Conservation (phyloP, 2,797 vertebrate species). For the Prionace glauca region DNA sequence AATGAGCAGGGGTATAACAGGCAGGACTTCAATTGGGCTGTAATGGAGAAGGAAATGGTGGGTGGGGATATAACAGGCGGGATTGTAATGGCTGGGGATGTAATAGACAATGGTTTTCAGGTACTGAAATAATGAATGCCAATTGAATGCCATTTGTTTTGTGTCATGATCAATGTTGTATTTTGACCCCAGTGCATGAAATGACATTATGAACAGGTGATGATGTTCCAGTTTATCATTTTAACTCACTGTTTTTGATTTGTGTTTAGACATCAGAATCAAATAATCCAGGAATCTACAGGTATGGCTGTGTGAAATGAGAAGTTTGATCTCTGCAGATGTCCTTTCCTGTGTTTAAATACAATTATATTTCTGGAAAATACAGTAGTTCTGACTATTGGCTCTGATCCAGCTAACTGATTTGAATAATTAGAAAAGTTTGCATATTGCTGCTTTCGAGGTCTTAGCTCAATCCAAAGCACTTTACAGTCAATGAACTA, state of each 20-base stretch:
- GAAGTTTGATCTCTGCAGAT: not conserved
- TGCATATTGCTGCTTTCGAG: not conserved
- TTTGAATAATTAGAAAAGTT: not conserved
- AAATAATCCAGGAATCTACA: constrained; percentile 8
- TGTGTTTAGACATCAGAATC: constrained; percentile 6
- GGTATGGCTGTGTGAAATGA: not conserved
- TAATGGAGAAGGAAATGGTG: no score
- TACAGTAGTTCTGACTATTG: not conserved
- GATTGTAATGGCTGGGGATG: not conserved
- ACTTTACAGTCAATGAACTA: not conserved
- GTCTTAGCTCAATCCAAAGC: not conserved
- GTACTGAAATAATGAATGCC: not conserved
- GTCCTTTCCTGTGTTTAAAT: not conserved
- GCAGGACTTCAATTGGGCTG: not conserved
- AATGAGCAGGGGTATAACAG: not conserved
- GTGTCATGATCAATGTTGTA: not conserved
- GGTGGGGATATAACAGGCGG: not conserved
- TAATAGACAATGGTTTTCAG: not conserved
- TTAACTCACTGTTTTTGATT: not conserved
- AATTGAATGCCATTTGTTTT: not conserved
- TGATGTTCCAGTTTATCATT: not conserved
- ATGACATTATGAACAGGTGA: not conserved
- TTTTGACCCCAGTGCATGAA: not conserved
- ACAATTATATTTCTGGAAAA: not conserved
- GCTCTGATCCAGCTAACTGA: not conserved